Evolutionary conservation across 2,113 vertebrate genomes (phyloP).

Genomic region (Sinocyclocheilus grahami): DNA sequence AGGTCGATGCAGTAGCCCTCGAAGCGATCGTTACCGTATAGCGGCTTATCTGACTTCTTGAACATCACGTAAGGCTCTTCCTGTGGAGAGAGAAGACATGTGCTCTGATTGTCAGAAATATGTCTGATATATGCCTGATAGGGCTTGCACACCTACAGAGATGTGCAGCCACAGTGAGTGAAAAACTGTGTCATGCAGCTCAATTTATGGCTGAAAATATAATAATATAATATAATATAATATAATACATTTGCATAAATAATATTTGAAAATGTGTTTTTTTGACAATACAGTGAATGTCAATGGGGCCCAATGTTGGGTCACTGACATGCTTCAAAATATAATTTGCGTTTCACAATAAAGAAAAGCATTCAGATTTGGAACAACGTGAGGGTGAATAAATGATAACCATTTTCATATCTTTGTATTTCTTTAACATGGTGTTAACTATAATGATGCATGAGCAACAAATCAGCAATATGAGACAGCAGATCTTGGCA

Average conservation of each 20-base stretch:
- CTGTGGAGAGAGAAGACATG: slow-evolving; percentile 70
- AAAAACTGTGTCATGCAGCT: slow-evolving; percentile 41
- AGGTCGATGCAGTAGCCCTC: slow-evolving; percentile 98
- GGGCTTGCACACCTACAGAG: slow-evolving; percentile 18
- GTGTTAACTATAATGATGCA: not conserved
- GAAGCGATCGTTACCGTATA: slow-evolving; percentile 96
- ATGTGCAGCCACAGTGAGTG: slow-evolving; percentile 65
- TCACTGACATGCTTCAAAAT: not conserved
- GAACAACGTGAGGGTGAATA: not conserved
- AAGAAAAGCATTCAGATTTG: not conserved
- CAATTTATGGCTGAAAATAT: too few relatives aligned
- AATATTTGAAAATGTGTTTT: too few relatives aligned
- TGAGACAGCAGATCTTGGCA: slow-evolving; percentile 30
- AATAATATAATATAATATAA: too few relatives aligned
- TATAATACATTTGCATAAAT: too few relatives aligned
- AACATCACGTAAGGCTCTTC: slow-evolving; percentile 98
- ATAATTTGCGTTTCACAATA: not conserved
- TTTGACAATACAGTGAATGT: too few relatives aligned
- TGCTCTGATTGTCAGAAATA: slow-evolving; percentile 29
- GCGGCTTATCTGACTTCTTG: slow-evolving; percentile 97
- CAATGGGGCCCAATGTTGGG: too few relatives aligned
- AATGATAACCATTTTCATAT: not conserved
- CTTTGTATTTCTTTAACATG: not conserved
- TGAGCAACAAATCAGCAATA: slow-evolving; percentile 3
- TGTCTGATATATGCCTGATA: slow-evolving; percentile 35